phyloP scores from a whole-genome alignment of 2,113 vertebrate species.

The Phoxinus phoxinus region DNA sequence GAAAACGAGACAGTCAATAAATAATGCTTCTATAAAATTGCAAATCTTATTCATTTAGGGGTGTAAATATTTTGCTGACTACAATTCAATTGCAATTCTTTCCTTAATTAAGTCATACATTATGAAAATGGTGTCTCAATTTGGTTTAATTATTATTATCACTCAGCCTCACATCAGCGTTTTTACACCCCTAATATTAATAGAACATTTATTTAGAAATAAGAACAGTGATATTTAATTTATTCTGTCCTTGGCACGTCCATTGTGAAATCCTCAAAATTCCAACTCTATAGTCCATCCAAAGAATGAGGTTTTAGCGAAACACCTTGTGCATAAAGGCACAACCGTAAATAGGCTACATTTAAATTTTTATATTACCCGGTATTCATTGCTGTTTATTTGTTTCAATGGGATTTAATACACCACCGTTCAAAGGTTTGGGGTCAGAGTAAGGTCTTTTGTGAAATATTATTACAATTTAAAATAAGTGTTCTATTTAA shows the following conservation, averaged over 20 bases:
- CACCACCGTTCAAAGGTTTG: not conserved
- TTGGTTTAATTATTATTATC: not conserved
- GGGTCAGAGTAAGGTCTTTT: not conserved
- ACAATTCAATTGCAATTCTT: not conserved
- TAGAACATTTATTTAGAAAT: not conserved
- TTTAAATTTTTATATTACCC: not conserved
- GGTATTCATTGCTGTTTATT: not conserved
- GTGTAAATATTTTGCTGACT: not conserved
- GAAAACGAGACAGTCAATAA: not conserved
- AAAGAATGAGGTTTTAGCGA: constrained; percentile 3
- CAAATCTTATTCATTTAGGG: not conserved
- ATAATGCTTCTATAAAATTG: constrained; percentile 13
- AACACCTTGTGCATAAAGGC: constrained; percentile 4
- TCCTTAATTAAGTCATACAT: not conserved
- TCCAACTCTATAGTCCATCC: not conserved
- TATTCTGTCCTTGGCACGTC: not conserved
- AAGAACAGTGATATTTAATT: constrained; percentile 4
- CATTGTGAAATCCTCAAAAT: not conserved
- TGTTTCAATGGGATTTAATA: constrained; percentile 5
- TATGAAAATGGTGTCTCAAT: not conserved
- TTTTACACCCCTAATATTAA: constrained; percentile 8
- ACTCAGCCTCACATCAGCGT: not conserved
- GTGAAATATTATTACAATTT: not conserved
- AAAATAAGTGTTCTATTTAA: not conserved
- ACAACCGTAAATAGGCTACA: constrained; percentile 16